A percentile compares a stretch with the other conserved stretches of the same genome.
Evolutionary conservation across 1,140 invertebrate genomes (phyloP).

Genomic region (Saccostrea glomerata): DNA sequence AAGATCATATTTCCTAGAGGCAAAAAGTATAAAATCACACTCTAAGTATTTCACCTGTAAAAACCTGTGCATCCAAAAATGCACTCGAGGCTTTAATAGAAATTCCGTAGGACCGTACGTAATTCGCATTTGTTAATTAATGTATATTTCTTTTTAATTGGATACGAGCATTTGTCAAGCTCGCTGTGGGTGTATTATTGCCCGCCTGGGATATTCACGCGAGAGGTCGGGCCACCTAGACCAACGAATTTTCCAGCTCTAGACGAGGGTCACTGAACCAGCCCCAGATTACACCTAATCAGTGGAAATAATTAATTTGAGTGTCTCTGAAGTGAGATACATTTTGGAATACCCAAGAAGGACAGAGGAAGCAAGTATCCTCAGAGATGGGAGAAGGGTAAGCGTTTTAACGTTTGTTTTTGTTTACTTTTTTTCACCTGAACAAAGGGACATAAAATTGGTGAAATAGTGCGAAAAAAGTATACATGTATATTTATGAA

Average conservation of each 20-base stretch:
- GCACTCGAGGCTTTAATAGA: constrained; percentile 8
- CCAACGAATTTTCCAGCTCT: not conserved
- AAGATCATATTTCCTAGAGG: too few relatives aligned
- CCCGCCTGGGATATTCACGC: not conserved
- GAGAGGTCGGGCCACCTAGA: not conserved
- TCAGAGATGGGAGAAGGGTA: constrained; percentile 18
- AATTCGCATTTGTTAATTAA: not conserved
- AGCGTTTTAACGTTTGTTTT: not conserved
- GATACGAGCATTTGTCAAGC: not conserved
- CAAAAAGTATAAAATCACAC: too few relatives aligned
- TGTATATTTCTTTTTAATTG: constrained; percentile 30
- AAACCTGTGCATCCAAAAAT: not conserved
- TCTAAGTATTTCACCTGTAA: not conserved
- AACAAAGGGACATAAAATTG: too few relatives aligned
- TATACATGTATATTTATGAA: too few relatives aligned
- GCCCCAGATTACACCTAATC: not conserved
- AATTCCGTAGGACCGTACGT: not conserved
- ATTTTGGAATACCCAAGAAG: not conserved
- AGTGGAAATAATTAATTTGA: not conserved
- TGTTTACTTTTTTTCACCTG: not conserved
- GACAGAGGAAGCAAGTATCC: not conserved
- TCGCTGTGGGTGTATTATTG: not conserved
- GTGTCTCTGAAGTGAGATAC: not conserved
- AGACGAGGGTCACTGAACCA: not conserved
- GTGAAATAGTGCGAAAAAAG: too few relatives aligned